A percentile compares a stretch with the other conserved stretches of the same genome.
Conservation (phyloP, 2,888 invertebrate species). For the Clostera curtula region DNA sequence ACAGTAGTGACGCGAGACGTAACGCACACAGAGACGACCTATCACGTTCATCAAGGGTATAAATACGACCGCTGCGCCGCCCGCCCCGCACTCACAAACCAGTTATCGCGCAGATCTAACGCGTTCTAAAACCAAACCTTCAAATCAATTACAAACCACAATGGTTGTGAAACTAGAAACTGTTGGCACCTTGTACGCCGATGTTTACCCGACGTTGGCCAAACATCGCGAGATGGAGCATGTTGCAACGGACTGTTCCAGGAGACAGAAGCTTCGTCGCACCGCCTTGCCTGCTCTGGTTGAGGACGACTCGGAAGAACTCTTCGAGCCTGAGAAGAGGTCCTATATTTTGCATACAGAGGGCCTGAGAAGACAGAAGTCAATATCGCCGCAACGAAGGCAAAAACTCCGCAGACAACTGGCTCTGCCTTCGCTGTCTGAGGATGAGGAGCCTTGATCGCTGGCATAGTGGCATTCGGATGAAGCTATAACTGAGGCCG, state of each 20-base stretch:
- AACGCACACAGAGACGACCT: slow-evolving; percentile 32
- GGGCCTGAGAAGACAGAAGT: slow-evolving; percentile 57
- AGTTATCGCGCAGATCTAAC: slow-evolving; percentile 37
- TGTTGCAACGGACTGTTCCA: slow-evolving; percentile 36
- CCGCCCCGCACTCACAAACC: slow-evolving; percentile 46
- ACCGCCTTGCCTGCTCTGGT: slow-evolving; percentile 47
- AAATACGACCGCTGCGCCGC: slow-evolving; percentile 31
- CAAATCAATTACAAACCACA: slow-evolving; percentile 22
- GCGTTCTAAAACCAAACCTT: slow-evolving; percentile 18
- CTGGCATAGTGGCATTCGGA: slow-evolving; percentile 26
- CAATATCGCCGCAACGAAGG: slow-evolving; percentile 54
- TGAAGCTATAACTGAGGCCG: slow-evolving; percentile 48
- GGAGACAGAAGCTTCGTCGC: slow-evolving; percentile 40
- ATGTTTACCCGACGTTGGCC: slow-evolving; percentile 41
- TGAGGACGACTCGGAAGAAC: slow-evolving; percentile 50
- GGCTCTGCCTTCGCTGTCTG: slow-evolving; percentile 61
- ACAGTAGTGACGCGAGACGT: slow-evolving; percentile 35
- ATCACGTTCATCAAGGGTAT: slow-evolving; percentile 35
- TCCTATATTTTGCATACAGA: slow-evolving; percentile 49
- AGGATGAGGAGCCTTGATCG: slow-evolving; percentile 67
- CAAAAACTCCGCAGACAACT: slow-evolving; percentile 54
- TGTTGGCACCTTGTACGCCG: slow-evolving; percentile 44
- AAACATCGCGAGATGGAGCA: slow-evolving; percentile 45
- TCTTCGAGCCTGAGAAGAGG: slow-evolving; percentile 40
- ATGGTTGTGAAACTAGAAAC: slow-evolving; percentile 62